Evolutionary conservation across 2,113 vertebrate species (phyloP).

Genomic region (Ciconia stormi): DNA sequence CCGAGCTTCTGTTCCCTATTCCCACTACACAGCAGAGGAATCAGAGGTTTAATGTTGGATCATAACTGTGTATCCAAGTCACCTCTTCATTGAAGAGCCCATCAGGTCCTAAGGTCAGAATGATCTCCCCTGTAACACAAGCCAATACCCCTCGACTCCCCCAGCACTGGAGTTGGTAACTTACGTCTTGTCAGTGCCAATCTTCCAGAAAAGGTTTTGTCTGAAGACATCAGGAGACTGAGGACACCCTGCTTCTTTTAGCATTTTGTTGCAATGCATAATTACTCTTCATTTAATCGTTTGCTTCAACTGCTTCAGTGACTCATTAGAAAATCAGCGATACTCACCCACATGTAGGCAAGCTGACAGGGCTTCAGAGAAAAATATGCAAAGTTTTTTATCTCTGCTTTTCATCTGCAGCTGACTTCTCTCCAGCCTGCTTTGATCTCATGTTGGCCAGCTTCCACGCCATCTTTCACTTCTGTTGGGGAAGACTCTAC

Average conservation of each 20-base stretch:
- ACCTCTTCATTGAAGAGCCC: neutral
- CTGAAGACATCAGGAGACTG: neutral
- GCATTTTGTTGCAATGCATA: neutral
- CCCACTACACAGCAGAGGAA: neutral
- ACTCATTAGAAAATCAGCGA: neutral
- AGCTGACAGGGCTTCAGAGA: neutral
- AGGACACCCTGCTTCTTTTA: neutral
- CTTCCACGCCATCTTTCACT: conserved; percentile 12
- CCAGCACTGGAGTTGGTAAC: too few relatives aligned
- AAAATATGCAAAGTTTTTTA: neutral
- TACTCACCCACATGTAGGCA: neutral
- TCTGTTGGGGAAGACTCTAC: neutral
- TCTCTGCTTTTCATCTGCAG: conserved; percentile 2
- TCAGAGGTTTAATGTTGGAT: neutral
- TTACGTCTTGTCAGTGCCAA: neutral
- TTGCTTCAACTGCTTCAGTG: neutral
- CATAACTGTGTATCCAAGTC: neutral
- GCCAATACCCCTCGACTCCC: neutral
- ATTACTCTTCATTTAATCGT: neutral
- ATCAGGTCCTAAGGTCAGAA: neutral
- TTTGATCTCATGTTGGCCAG: conserved; percentile 12
- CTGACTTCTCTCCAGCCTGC: conserved; percentile 1
- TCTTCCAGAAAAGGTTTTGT: neutral
- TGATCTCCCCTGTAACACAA: neutral
- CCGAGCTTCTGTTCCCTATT: neutral